A percentile compares a stretch with the other conserved stretches of the same genome.
Conservation (phyloP, 1,140 invertebrate species). For the Dysdera silvatica region DNA sequence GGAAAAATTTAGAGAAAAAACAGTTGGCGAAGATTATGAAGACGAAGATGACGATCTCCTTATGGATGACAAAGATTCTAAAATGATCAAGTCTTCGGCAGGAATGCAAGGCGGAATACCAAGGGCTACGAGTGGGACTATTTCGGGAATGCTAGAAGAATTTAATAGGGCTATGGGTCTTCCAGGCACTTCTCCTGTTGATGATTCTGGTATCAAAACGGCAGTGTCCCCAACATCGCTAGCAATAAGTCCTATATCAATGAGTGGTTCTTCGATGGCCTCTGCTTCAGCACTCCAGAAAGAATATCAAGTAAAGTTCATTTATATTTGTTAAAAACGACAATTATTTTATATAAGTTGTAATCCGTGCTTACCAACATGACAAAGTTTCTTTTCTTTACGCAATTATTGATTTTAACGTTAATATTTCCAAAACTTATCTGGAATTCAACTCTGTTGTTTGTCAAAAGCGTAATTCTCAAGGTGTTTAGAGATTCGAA, state of each 20-base stretch:
- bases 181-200: conserved; percentile 22
- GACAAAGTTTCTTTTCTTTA: too few species aligned
- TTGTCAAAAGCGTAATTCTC: too few species aligned
- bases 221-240: conserved; percentile 21
- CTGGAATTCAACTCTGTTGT: too few species aligned
- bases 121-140: conserved; percentile 39
- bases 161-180: conserved; percentile 42
- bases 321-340: too few species aligned
- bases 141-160: conserved; percentile 51
- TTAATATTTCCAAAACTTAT: too few species aligned
- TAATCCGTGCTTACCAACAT: too few species aligned
- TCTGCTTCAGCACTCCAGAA: conserved; percentile 11
- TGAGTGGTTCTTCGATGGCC: background rate
- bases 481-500: too few species aligned
- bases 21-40: background rate
- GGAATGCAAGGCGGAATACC: conserved; percentile 35
- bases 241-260: conserved; percentile 19
- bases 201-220: conserved; percentile 22
- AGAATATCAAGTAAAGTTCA: conserved; percentile 21
- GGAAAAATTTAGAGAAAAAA: conserved; percentile 33
- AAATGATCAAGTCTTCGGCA: conserved; percentile 24
- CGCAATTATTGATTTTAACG: too few species aligned
- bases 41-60: background rate
- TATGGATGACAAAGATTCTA: too few species aligned
- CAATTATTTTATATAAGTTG: too few species aligned